Evolutionary conservation across 2,888 invertebrate genomes (phyloP).

Genomic region (Cephonodes hylas): DNA sequence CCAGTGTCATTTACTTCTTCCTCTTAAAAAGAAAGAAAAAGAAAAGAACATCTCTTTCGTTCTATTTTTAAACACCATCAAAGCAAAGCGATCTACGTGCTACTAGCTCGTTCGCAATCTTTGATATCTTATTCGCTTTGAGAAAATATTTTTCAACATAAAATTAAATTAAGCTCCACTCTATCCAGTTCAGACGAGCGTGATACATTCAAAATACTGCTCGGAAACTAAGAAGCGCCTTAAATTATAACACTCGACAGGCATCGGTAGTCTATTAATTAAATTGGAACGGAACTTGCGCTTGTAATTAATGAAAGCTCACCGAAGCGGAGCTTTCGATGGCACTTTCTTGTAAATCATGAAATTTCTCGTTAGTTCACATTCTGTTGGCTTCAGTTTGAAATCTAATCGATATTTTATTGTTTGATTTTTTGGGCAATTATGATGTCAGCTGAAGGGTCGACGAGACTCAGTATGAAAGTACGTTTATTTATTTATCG

Average conservation of each 20-base stretch:
- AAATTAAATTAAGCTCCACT: background rate
- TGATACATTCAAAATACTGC: constrained; percentile 18
- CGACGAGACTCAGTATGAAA: too few relatives aligned
- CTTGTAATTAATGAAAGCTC: constrained; percentile 52
- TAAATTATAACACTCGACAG: constrained; percentile 31
- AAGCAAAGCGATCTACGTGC: too few relatives aligned
- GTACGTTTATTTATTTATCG: too few relatives aligned
- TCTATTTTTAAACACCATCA: background rate
- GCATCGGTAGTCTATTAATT: constrained; percentile 53
- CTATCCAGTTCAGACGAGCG: background rate
- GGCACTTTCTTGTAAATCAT: constrained; percentile 37
- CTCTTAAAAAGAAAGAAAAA: too few relatives aligned
- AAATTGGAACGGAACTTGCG: constrained; percentile 46
- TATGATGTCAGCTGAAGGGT: too few relatives aligned
- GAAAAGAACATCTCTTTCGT: too few relatives aligned
- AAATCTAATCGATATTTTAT: background rate
- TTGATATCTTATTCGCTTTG: background rate
- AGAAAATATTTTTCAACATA: background rate
- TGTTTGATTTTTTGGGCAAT: background rate
- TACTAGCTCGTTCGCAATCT: background rate
- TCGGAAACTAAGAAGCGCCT: constrained; percentile 17
- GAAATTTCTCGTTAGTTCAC: constrained; percentile 39
- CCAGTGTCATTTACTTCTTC: too few relatives aligned
- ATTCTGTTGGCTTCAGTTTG: constrained; percentile 17
- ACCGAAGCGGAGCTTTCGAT: constrained; percentile 36